Percentiles rank a stretch among this genome's conserved stretches.
These are phyloP conservation scores for Mythimna vitellina DNA, from an alignment of 2,888 invertebrate species.

Conservation along the genomic window DNA sequence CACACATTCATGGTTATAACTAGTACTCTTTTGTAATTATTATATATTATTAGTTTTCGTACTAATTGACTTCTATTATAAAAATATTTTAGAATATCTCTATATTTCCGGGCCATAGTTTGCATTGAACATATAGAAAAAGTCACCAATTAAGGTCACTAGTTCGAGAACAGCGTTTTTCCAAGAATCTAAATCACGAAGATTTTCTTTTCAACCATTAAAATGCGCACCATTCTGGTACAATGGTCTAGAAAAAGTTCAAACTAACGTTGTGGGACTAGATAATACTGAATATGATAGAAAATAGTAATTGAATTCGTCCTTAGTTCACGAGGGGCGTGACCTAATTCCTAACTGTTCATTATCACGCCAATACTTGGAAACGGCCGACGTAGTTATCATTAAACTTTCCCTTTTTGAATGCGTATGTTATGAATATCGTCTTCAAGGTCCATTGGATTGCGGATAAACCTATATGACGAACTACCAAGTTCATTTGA, in stretches of 20 bases:
- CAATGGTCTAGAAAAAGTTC: conserved; percentile 64
- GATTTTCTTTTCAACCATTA: conserved; percentile 23
- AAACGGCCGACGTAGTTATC: conserved; percentile 44
- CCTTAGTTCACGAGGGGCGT: conserved; percentile 56
- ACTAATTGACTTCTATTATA: neutral
- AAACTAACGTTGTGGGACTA: conserved; percentile 35
- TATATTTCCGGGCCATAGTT: neutral
- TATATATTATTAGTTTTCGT: neutral
- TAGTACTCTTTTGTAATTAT: neutral
- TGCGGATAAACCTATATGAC: conserved; percentile 2
- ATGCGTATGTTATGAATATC: conserved; percentile 41
- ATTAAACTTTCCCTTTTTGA: conserved; percentile 54
- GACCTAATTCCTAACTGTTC: conserved; percentile 53
- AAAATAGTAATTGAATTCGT: conserved; percentile 55
- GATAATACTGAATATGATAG: conserved; percentile 47
- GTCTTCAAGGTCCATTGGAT: conserved; percentile 30
- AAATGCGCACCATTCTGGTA: conserved; percentile 21
- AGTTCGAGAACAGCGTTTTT: conserved; percentile 8
- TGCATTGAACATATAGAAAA: conserved; percentile 10
- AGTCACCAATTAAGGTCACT: conserved; percentile 29
- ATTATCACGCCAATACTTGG: conserved; percentile 59
- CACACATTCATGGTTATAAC: neutral
- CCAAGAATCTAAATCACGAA: neutral
- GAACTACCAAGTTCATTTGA: conserved; percentile 11
- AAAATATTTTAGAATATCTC: neutral